Evolutionary conservation across 2,797 vertebrate species (phyloP), one percentile per base, ranked within the genome.

Genomic region (Onychomys arenicola): DNA sequence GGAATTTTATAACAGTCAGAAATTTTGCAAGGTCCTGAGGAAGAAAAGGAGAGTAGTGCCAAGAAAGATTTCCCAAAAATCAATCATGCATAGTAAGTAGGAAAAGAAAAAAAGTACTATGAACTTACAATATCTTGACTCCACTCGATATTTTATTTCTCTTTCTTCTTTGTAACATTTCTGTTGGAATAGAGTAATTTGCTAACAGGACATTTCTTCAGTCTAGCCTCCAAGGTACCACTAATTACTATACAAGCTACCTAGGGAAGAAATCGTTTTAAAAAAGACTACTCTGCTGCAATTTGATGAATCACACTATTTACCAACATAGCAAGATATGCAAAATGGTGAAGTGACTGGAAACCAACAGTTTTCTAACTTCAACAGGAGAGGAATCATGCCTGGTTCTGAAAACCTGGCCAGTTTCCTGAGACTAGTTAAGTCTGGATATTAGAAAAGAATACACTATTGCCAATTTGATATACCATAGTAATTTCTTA

Each of bases 1-100:
- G 23, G 34, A 76, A 80, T 95, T 96, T 94, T 91, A 76, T 37
- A 92, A 46, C 5, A 63, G 19, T 59, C 25, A 91, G 63, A 77
- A 96, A 73, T 27, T 46, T 77, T 80, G 16, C 80, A 93, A 97
- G 76, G 5, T 82, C 6, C 57, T 77, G 6, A 84, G 49, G 55
- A 93, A 87, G 37, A 67, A 92, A 84, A 87, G 71, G 16, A 89
- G 6, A 94, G 37, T 52, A 2, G 12, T 3, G 83, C 37, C 13
- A 88, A 43, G 32, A 78, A 61, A 61, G 69, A 89, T 69, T 95
- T 82, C 57, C 82, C n/a, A 89, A 84, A 73, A 52, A 71, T 80
- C 27, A 43, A 55, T 95, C 77, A 43, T 17, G 37, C 13, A 69
- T 4, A 65, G 65, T n/a, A 78, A 55, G 21, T 55, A n/a, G 34